phyloP scores from a whole-genome alignment of 1,140 invertebrate genomes.

The Pinna nobilis region DNA sequence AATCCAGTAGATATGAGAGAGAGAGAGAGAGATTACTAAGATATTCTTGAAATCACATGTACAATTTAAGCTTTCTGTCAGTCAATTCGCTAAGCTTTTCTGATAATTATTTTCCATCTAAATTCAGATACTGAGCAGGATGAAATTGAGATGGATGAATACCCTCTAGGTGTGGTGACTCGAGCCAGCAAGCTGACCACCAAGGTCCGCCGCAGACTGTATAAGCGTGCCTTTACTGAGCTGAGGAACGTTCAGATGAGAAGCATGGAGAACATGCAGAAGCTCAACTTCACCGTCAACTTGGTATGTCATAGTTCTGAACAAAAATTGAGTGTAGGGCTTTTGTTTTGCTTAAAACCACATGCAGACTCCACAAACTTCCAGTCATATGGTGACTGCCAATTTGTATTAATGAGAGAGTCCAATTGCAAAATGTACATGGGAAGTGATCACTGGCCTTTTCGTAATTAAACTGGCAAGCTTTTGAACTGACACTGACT shows the following conservation, averaged over 20 bases:
- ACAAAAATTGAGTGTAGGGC: neutral
- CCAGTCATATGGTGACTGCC: too few relatives aligned
- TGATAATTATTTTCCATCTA: neutral
- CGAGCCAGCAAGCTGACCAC: conserved; percentile 49
- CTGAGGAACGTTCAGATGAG: conserved; percentile 51
- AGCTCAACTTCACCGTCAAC: conserved; percentile 63
- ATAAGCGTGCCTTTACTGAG: conserved; percentile 60
- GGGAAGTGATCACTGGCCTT: too few relatives aligned
- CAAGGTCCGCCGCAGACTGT: conserved; percentile 60
- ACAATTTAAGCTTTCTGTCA: neutral
- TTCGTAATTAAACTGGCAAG: too few relatives aligned
- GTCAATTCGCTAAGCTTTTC: neutral
- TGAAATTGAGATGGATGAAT: conserved; percentile 50
- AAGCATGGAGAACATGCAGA: conserved; percentile 55
- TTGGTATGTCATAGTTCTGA: conserved; percentile 48
- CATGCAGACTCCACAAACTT: neutral
- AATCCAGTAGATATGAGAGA: too few relatives aligned
- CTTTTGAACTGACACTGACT: too few relatives aligned
- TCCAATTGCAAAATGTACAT: too few relatives aligned
- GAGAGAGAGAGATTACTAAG: neutral
- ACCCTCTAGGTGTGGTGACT: conserved; percentile 39
- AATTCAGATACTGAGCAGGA: conserved; percentile 24
- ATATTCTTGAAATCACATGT: too few relatives aligned
- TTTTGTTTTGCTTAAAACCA: neutral
- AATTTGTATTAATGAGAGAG: too few relatives aligned